These are phyloP conservation scores for Oreocharis arfaki DNA, from an alignment of 2,113 vertebrate genomes.

Conservation along the genomic window DNA sequence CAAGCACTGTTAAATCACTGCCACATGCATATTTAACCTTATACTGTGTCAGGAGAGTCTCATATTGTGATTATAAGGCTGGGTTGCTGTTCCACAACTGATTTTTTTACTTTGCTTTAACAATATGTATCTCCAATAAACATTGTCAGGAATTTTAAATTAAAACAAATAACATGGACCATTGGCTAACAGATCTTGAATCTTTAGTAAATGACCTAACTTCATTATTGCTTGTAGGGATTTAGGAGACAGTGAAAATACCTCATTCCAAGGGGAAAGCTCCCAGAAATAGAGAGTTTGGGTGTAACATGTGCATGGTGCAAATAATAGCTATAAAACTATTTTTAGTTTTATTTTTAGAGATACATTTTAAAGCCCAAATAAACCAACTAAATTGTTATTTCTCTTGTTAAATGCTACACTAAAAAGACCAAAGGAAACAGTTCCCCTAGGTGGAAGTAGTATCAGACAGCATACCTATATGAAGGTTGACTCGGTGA, in stretches of 20 bases:
- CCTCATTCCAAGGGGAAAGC: not conserved
- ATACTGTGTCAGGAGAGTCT: not conserved
- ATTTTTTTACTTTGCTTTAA: not conserved
- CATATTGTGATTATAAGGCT: not conserved
- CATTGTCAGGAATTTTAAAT: not conserved
- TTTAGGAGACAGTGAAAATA: not conserved
- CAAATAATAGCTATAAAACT: not conserved
- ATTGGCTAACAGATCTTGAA: not conserved
- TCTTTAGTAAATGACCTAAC: not conserved
- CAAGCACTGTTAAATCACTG: not conserved
- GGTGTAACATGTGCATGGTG: accelerated
- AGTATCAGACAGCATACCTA: not conserved
- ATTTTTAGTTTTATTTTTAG: not conserved
- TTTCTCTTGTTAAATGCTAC: not conserved
- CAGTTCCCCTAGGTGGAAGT: not conserved
- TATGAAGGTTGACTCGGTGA: not conserved
- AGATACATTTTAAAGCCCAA: not conserved
- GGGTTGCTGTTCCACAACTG: not conserved
- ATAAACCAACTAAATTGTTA: not conserved
- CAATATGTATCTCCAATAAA: not conserved
- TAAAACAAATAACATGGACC: not conserved
- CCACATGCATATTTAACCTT: not conserved
- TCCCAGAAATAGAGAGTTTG: not conserved
- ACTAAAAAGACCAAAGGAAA: not conserved
- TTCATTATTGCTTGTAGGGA: not conserved